Conservation (phyloP, 2,888 invertebrate species). For the Malthinus seriepunctatus region DNA sequence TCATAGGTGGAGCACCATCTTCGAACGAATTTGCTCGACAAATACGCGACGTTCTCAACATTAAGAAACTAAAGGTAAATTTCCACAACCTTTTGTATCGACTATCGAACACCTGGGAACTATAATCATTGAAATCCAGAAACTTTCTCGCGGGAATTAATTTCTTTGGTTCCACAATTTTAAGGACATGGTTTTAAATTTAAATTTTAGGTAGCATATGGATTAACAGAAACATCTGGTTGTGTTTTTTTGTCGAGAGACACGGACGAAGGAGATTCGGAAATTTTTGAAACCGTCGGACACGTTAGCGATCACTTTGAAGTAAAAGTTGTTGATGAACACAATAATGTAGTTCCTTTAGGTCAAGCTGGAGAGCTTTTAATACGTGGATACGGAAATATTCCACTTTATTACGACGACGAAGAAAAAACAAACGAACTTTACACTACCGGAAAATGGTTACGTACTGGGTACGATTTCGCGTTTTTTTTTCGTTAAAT, state of each 20-base stretch:
- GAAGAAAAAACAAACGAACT: conserved; percentile 72
- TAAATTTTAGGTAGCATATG: conserved; percentile 25
- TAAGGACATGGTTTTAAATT: too few species aligned
- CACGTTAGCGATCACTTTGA: conserved; percentile 61
- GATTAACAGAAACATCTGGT: not conserved
- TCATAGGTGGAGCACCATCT: conserved; percentile 75
- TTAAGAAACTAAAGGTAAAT: conserved; percentile 51
- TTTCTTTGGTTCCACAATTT: too few species aligned
- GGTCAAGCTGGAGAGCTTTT: conserved; percentile 76
- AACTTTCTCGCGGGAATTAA: too few species aligned
- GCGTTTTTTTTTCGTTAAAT: conserved; percentile 7
- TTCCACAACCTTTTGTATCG: too few species aligned
- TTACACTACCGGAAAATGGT: conserved; percentile 73
- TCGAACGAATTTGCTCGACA: conserved; percentile 63
- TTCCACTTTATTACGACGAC: conserved; percentile 83
- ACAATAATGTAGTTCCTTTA: conserved; percentile 67
- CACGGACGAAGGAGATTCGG: conserved; percentile 52
- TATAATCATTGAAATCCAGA: too few species aligned
- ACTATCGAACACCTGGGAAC: too few species aligned
- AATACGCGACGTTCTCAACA: conserved; percentile 47
- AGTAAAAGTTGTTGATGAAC: conserved; percentile 67
- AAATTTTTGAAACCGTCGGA: conserved; percentile 59
- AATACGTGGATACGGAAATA: conserved; percentile 72
- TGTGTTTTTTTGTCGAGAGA: conserved; percentile 58
- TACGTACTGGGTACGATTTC: conserved; percentile 71